phyloP scores from a whole-genome alignment of 2,888 invertebrate genomes.

The Microctonus brassicae region DNA sequence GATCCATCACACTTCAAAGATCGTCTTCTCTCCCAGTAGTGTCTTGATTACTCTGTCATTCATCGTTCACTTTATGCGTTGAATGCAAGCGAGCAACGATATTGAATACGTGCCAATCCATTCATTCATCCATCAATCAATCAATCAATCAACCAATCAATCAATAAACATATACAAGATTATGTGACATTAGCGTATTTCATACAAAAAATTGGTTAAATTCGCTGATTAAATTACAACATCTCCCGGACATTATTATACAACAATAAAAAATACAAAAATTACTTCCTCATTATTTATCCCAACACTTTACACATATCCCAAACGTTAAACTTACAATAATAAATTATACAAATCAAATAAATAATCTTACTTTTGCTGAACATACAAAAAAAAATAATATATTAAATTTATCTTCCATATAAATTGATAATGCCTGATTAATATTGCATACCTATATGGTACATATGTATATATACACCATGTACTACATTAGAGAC shows the following conservation, averaged over 20 bases:
- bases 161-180: background rate
- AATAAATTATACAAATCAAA: no score
- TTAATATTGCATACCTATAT: background rate
- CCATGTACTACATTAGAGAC: background rate
- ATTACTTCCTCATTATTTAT: background rate
- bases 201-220: background rate
- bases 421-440: background rate
- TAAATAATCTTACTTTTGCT: no score
- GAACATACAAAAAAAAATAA: no score
- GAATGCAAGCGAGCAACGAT: background rate
- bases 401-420: background rate
- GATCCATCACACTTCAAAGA: constrained; percentile 44
- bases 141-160: constrained; percentile 38
- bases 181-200: background rate
- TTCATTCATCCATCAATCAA: constrained; percentile 42
- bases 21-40: constrained; percentile 10
- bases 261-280: background rate
- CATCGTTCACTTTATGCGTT: constrained; percentile 1
- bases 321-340: no score
- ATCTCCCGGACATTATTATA: background rate
- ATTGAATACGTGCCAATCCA: background rate
- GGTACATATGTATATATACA: background rate
- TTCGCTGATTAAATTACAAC: background rate
- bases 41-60: constrained; percentile 13
- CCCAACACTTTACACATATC: no score